Evolutionary conservation across 2,113 vertebrate species (phyloP).

Genomic region (Trogon melanurus): DNA sequence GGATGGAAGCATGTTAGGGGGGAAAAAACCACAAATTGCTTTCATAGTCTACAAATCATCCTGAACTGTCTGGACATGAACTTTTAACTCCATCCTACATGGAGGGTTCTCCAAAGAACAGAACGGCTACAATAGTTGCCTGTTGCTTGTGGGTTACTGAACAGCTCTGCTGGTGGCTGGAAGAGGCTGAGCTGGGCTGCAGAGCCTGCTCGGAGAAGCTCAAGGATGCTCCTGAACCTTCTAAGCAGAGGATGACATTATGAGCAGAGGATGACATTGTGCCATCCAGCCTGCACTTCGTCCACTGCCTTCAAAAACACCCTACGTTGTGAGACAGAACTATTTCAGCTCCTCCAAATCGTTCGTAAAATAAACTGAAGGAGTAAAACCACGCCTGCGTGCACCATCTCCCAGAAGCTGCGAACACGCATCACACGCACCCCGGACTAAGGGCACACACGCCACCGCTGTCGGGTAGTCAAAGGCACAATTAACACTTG

Average conservation of each 20-base stretch:
- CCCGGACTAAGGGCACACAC: accelerated
- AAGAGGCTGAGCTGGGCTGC: background rate
- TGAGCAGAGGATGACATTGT: background rate
- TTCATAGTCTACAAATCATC: background rate
- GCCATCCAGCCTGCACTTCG: background rate
- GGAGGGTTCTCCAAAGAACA: background rate
- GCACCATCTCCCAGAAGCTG: background rate
- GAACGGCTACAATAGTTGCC: background rate
- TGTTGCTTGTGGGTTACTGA: background rate
- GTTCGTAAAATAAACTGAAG: background rate
- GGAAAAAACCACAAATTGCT: background rate
- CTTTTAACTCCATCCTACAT: background rate
- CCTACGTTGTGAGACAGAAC: background rate
- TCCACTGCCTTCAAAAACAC: background rate
- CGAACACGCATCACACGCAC: accelerated
- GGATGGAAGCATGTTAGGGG: accelerated
- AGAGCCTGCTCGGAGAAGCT: background rate
- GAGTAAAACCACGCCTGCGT: background rate
- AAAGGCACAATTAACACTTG: background rate
- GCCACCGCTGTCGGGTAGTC: accelerated
- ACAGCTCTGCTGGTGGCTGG: background rate
- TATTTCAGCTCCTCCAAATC: background rate
- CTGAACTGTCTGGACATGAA: background rate
- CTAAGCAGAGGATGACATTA: background rate
- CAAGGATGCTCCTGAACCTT: background rate